These are phyloP conservation scores for Typhlomys cinereus DNA, from an alignment of 2,113 vertebrate species.

Conservation along the genomic window DNA sequence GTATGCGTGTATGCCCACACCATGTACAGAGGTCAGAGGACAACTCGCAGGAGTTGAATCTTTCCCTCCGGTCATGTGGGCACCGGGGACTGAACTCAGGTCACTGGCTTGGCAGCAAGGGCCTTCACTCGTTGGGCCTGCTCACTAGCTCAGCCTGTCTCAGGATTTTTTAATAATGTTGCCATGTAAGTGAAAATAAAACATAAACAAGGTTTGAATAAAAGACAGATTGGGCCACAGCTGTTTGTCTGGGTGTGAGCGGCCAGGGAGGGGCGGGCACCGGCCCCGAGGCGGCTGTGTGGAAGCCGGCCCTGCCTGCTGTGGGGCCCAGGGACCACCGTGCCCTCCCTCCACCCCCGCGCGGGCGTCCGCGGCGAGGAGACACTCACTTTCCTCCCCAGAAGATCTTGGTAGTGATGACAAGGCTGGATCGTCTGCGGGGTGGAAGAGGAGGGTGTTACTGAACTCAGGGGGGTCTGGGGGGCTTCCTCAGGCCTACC, in stretches of 20 bases:
- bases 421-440: constrained; percentile 95
- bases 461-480: rapidly evolving
- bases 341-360: not conserved
- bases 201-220: not conserved
- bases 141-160: too few species aligned
- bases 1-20: too few species aligned
- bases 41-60: too few species aligned
- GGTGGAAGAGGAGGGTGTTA: constrained; percentile 30
- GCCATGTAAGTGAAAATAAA: not conserved
- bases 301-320: not conserved
- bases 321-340: rapidly evolving
- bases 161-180: too few species aligned
- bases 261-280: rapidly evolving
- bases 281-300: not conserved
- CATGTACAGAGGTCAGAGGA: too few species aligned
- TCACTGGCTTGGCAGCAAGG: too few species aligned
- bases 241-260: not conserved
- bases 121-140: too few species aligned
- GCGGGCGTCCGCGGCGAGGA: rapidly evolving
- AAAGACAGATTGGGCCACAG: not conserved
- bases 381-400: constrained; percentile 99
- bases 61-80: too few species aligned
- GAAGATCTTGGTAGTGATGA: constrained; percentile 99
- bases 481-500: rapidly evolving
- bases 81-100: too few species aligned